Conservation (phyloP, 2,797 vertebrate genomes). For the Otolemur crassicaudatus region DNA sequence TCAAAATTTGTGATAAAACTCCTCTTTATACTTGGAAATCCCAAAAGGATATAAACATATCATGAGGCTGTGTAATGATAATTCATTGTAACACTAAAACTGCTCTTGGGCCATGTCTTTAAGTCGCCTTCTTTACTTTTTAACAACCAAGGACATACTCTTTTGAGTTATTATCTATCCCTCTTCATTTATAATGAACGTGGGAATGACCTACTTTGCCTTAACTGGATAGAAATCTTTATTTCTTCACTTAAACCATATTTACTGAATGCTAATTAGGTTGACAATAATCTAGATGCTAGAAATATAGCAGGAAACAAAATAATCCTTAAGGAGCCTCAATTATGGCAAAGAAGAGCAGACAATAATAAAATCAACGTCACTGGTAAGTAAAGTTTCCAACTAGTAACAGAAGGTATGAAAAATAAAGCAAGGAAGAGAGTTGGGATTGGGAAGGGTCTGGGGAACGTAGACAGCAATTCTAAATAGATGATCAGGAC, state of each 20-base stretch:
- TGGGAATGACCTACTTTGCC: background rate
- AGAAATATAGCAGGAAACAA: background rate
- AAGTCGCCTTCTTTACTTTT: background rate
- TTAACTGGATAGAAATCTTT: conserved; percentile 10
- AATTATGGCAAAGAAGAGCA: background rate
- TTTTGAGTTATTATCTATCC: conserved; percentile 37
- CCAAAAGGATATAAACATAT: conserved; percentile 18
- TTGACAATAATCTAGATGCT: background rate
- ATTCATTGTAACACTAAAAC: conserved; percentile 35
- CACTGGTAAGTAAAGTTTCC: background rate
- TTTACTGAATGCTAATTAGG: background rate
- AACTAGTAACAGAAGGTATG: background rate
- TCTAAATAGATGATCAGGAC: background rate
- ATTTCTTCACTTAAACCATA: conserved; percentile 40
- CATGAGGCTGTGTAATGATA: conserved; percentile 25
- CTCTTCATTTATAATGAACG: conserved; percentile 32
- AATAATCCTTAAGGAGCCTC: background rate
- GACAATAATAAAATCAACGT: background rate
- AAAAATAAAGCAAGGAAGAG: background rate
- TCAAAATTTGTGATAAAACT: conserved; percentile 39
- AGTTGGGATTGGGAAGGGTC: background rate
- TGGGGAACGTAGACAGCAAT: background rate
- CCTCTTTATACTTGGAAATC: background rate
- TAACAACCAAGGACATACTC: background rate
- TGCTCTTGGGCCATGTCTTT: conserved; percentile 28